Evolutionary conservation across 2,888 invertebrate species (phyloP), one percentile per base, ranked within the genome.

Genomic region (Noctua janthe): DNA sequence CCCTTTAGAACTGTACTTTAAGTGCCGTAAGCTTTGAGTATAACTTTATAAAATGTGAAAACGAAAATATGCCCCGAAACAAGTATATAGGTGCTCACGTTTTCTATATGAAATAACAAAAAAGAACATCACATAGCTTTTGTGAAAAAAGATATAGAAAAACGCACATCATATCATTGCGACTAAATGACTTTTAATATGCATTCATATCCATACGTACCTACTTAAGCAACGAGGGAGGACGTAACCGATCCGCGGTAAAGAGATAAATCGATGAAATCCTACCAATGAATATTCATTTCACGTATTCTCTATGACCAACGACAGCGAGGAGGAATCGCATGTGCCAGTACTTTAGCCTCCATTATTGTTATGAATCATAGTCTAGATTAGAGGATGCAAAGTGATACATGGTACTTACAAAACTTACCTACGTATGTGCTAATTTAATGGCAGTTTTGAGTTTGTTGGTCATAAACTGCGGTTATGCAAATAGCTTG

Each of bases 271-370:
- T 89, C 83, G 85, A 88, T 87, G 76, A 80, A 78, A 88, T 86
- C 85, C 88, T 80, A 79, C 64, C 73, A 80, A 88, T 91, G 90
- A 91, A 92, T 92, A 92, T 92, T 91, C 89, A 91, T 89, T 82
- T 74, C 87, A 85, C 87, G 90, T 91, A 88, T 89, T 90, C 83
- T 84, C 83, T 82, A 82, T 87, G 84, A 81, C 82, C 82, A 82
- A 77, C 76, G 87, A 78, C 78, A 64, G 71, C 74, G 77, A 73
- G 71, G 78, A 82, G 74, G 76, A 81, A 80, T 73, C 69, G 75
- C 74, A 84, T 79, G 76, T 87, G 87, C 87, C 74, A 54, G 73
- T 76, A 62, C 80, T 84, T 86, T 69, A 56, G 59, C 72, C 54
- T 47, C 80, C 76, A 77, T 80, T 83, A 84, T 84, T 87, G 79